Evolutionary conservation across 2,797 vertebrate genomes (phyloP), one percentile per base, ranked within the genome.

Genomic region (Eulemur albifrons): DNA sequence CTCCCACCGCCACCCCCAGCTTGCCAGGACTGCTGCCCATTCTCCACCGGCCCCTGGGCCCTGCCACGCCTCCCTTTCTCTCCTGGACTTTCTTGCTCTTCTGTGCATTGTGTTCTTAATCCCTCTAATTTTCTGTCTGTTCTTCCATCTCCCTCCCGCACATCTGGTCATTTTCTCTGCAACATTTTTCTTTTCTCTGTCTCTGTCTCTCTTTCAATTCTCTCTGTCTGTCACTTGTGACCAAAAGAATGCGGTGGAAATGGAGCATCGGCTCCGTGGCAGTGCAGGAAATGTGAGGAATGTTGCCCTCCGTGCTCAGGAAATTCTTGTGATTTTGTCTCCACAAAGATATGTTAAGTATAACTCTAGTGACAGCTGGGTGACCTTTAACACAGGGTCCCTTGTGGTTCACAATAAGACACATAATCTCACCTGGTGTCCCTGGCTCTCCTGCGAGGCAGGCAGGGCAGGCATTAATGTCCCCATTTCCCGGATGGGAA

Each of bases 1-100:
- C 13, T 35, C 82, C 23, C 38, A 2, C 7, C 7, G 21, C 40
- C 2, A 0, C 17, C 4, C 14, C 17, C 4, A 1, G 7, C 45
- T 21, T 20, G 35, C 27, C 11, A 21, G 6, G 7, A 38, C 63
- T 54, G 4, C 48, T 30, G 32, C 20, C 8, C 18, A 32, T 40
- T 7, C 59, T 77, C 35, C 21, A 48, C 25, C 4, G 35, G 15
- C 7, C 6, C 65, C 52, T 20, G 11, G 18, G n/a, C 18, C 18
- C 88, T 43, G 17, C n/a, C 27, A 7, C 1, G 1, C 30, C 30
- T 67, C 25, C 4, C 38, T 54, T 13, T 12, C 43, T 73, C 2
- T 54, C 54, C 57, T 5, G 38, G n/a, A 32, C 7, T 61, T 45
- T 45, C 82, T n/a, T 7, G 17, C 21, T 54, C 30, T 57, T 76